Evolutionary conservation across 2,797 vertebrate genomes (phyloP).

Genomic region (Lacerta viridis): DNA sequence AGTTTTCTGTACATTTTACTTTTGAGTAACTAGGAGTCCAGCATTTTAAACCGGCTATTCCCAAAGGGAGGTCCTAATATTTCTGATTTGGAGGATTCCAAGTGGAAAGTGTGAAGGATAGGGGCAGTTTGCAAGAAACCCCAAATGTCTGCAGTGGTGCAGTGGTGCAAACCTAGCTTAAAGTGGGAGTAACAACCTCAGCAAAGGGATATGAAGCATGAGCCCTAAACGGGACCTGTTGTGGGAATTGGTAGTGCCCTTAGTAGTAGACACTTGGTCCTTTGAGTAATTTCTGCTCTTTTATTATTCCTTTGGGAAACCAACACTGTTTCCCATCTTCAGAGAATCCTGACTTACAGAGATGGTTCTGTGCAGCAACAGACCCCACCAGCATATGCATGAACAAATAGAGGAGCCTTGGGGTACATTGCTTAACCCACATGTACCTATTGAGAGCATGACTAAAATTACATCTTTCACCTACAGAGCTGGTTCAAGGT

Average conservation of each 20-base stretch:
- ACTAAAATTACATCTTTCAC: background rate
- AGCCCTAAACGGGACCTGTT: background rate
- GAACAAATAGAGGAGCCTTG: background rate
- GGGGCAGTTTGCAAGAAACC: background rate
- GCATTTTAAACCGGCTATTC: background rate
- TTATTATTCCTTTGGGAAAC: no score
- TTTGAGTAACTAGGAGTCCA: no score
- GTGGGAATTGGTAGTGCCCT: background rate
- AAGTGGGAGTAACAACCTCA: background rate
- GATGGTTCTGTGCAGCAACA: background rate
- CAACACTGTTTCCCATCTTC: no score
- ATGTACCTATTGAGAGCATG: background rate
- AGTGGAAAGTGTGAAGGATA: background rate
- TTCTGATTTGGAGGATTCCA: background rate
- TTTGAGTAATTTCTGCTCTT: no score
- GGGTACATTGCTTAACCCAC: background rate
- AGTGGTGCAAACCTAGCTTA: background rate
- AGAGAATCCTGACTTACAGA: background rate
- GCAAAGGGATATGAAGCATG: background rate
- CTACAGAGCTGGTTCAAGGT: background rate
- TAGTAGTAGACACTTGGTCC: background rate
- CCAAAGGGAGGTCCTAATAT: background rate
- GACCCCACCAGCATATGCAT: background rate
- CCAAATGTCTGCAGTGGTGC: background rate
- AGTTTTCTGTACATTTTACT: no score